Evolutionary conservation across 1,140 invertebrate species (phyloP).

Genomic region (Aphelenchoides fujianensis): DNA sequence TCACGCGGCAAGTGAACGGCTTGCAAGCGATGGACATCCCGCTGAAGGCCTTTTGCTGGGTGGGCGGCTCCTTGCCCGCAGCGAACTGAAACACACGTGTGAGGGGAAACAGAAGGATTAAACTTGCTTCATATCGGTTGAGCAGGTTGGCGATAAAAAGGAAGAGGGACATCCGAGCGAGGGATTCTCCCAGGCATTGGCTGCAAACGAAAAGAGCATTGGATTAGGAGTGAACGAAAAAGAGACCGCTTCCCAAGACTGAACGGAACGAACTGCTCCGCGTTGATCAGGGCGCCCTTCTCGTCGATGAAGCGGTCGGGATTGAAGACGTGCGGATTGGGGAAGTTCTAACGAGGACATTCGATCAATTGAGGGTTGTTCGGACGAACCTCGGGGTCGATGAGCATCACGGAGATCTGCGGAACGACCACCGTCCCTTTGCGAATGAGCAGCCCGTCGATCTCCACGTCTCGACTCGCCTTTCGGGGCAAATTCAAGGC

Average conservation of each 20-base stretch:
- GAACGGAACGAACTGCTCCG: slow-evolving; percentile 83
- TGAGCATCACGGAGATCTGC: slow-evolving; percentile 13
- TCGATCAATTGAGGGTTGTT: too few relatives aligned
- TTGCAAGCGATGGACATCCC: not conserved
- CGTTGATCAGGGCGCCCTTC: slow-evolving; percentile 74
- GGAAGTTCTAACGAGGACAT: too few relatives aligned
- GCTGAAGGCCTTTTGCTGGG: not conserved
- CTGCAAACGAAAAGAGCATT: too few relatives aligned
- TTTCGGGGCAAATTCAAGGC: slow-evolving; percentile 7
- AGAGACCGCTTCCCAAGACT: slow-evolving; percentile 72
- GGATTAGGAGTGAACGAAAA: not conserved
- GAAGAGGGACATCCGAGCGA: slow-evolving; percentile 36
- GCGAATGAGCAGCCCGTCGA: not conserved
- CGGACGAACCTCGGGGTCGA: slow-evolving; percentile 64
- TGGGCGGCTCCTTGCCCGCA: not conserved
- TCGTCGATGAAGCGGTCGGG: slow-evolving; percentile 76
- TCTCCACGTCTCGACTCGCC: not conserved
- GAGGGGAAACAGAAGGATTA: not conserved
- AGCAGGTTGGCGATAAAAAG: slow-evolving; percentile 37
- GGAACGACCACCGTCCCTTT: slow-evolving; percentile 10
- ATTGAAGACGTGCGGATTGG: slow-evolving; percentile 77
- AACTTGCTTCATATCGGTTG: slow-evolving; percentile 22
- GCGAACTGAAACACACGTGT: slow-evolving; percentile 8
- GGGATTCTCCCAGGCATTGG: slow-evolving; percentile 35
- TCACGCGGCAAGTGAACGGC: not conserved